Percentiles rank a stretch among this genome's conserved stretches.
Evolutionary conservation across 2,797 vertebrate genomes (phyloP).

Genomic region (Helicolenus hilgendorfi): DNA sequence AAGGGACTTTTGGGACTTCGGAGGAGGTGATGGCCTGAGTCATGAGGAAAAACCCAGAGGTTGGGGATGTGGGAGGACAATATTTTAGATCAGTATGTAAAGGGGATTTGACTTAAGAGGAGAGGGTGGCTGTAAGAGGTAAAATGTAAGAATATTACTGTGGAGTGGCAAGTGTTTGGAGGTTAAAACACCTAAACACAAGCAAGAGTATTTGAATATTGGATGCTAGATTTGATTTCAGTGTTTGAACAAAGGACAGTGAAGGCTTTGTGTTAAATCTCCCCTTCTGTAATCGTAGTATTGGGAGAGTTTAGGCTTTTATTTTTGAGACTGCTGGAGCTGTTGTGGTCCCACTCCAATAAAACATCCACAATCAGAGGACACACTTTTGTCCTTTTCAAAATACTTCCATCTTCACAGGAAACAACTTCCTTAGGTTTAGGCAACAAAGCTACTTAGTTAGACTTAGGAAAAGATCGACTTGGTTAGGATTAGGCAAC

Average conservation of each 20-base stretch:
- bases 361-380: constrained; percentile 3
- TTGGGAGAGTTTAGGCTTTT: constrained; percentile 19
- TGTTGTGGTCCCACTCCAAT: constrained; percentile 23
- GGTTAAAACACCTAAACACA: too few relatives aligned
- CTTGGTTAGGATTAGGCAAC: too few relatives aligned
- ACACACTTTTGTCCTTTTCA: background rate
- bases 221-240: background rate
- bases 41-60: background rate
- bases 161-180: background rate
- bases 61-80: constrained; percentile 12
- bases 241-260: background rate
- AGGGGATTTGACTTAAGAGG: constrained; percentile 15
- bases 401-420: too few relatives aligned
- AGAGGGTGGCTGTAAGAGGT: background rate
- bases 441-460: too few relatives aligned
- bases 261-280: background rate
- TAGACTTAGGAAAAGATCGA: too few relatives aligned
- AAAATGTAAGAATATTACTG: background rate
- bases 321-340: background rate
- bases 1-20: background rate
- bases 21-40: constrained; percentile 34
- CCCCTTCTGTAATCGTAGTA: background rate
- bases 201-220: too few relatives aligned
- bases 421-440: too few relatives aligned
- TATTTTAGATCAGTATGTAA: constrained; percentile 24